Base-by-base conservation (phyloP, 2,797 vertebrate species). In the Periophthalmus magnuspinnatus region DNA sequence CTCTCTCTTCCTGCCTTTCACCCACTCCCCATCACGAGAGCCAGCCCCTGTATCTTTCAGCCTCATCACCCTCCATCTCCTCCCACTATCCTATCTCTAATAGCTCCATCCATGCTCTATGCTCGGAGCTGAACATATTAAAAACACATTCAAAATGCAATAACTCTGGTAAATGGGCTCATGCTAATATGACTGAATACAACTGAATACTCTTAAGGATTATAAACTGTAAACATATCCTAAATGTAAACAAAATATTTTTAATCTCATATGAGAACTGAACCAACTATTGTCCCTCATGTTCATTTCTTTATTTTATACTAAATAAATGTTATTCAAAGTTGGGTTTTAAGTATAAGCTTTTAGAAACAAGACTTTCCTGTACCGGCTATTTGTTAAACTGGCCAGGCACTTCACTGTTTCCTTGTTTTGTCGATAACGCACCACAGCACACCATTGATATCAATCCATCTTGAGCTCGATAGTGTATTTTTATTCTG, bases 391-490 rank as follows among this genome's bases (percentile, higher is more conserved):
- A 3, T 65, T 65, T 33, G 61, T 36, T 61, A 22, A 41, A 45
- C 5, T 16, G 61, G 63, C 10, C 21, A 2, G 60, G 38, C 10
- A 21, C 8, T 0, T 28, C 2, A 0, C 14, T 34, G 32, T 22
- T 71, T 60, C 38, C 55, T 77, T 75, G 72, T 56, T 75, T 52
- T 36, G 17, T 16, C 50, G 63, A 50, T 33, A 65, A 33, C 63
- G 9, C 36, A 45, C 19, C 59, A 45, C 47, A 74, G 28, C 45
- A 34, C 22, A 65, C 73, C 74, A 73, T 79, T 62, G 74, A 48
- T 55, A 28, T 67, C 21, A 62, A 22, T 50, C 45, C 72, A 57
- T 57, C 22, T 60, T 41, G 71, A 57, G n/a, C 52, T 80, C 65
- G 47, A 57, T 67, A 45, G 2, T 60, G 17, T 32, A 36, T 56